A percentile compares a stretch with the other conserved stretches of the same genome.
Conservation (phyloP, 2,797 vertebrate genomes). For the Parambassis ranga region DNA sequence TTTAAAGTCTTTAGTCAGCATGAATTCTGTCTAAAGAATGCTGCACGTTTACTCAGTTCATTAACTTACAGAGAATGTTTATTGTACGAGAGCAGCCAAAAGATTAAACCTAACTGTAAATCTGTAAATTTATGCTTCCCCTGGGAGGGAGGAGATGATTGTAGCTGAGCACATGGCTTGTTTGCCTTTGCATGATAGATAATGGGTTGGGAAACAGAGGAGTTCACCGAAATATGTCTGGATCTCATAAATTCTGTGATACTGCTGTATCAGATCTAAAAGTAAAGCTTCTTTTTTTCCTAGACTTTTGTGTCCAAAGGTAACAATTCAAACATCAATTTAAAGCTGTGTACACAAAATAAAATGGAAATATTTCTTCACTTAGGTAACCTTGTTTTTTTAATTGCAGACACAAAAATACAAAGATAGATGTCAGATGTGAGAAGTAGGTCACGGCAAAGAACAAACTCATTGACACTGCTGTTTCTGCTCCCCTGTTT, state of each 20-base stretch:
- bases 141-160: conserved; percentile 16
- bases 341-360: conserved; percentile 7
- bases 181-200: conserved; percentile 36
- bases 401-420: conserved; percentile 17
- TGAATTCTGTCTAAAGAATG: conserved; percentile 44
- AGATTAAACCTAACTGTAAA: conserved; percentile 52
- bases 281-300: not conserved
- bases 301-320: not conserved
- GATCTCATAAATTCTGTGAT: conserved; percentile 33
- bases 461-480: conserved; percentile 65
- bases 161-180: conserved; percentile 30
- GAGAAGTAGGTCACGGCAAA: conserved; percentile 73
- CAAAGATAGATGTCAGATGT: conserved; percentile 63
- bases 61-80: conserved; percentile 36
- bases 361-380: conserved; percentile 15
- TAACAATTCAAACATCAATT: not conserved
- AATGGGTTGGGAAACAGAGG: conserved; percentile 28
- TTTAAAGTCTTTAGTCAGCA: conserved; percentile 39
- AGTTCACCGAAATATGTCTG: conserved; percentile 38
- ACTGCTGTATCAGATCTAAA: conserved; percentile 15
- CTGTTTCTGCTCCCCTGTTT: conserved; percentile 39
- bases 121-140: conserved; percentile 37
- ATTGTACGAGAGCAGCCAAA: conserved; percentile 36
- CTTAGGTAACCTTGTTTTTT: conserved; percentile 23
- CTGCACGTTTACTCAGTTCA: conserved; percentile 34